These are phyloP conservation scores for Passer montanus DNA, from an alignment of 2,113 vertebrate genomes.

Conservation along the genomic window DNA sequence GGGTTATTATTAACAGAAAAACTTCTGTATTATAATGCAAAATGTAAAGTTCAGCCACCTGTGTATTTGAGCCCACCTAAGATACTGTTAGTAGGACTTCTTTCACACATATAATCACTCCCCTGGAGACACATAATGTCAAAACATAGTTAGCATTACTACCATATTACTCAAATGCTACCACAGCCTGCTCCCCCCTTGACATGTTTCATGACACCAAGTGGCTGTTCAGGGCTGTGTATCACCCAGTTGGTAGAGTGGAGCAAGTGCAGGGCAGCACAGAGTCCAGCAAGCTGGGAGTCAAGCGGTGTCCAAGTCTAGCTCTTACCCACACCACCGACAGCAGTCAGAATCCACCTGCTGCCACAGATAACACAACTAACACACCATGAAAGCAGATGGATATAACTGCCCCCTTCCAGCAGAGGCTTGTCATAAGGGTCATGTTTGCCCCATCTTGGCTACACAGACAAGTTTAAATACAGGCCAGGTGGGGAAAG, in stretches of 20 bases:
- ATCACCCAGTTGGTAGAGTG: fast-evolving
- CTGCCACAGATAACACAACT: not conserved
- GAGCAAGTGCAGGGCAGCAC: not conserved
- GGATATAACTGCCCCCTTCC: not conserved
- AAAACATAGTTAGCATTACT: not conserved
- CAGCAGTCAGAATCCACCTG: not conserved
- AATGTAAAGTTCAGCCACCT: not conserved
- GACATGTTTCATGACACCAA: fast-evolving
- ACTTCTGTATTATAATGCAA: not conserved
- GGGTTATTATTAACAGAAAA: not conserved
- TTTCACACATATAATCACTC: not conserved
- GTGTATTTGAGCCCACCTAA: not conserved
- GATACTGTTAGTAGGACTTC: not conserved
- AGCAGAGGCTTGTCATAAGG: not conserved
- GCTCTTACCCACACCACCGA: not conserved
- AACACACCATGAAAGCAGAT: not conserved
- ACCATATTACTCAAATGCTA: not conserved
- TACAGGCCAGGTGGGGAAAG: fast-evolving
- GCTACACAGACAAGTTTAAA: not conserved
- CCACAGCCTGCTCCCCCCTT: not conserved
- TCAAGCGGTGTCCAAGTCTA: not conserved
- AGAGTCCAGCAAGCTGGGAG: not conserved
- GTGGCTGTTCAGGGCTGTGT: fast-evolving
- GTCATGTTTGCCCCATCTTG: not conserved
- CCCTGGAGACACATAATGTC: not conserved